phyloP scores from a whole-genome alignment of 2,888 invertebrate species.

The Alviniconcha strummeri region DNA sequence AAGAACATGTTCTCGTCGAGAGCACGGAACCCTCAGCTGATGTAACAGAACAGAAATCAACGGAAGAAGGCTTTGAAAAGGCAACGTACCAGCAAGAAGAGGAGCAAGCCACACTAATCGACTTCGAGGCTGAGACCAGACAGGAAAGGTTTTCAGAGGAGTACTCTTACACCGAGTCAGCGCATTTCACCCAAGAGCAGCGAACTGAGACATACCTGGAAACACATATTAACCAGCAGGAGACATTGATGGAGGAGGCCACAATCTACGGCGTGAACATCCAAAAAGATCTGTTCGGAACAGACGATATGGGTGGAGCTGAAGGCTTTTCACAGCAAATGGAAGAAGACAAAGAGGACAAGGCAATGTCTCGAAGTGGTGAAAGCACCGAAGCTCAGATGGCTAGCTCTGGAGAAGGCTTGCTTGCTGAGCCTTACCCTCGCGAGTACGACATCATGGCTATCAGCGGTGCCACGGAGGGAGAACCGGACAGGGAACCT shows the following conservation, averaged over 20 bases:
- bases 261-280: not conserved
- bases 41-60: not conserved
- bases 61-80: not conserved
- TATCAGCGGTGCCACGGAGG: conserved; percentile 30
- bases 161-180: too few species aligned
- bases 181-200: not conserved
- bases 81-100: not conserved
- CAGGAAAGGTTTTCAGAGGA: too few species aligned
- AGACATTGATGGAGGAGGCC: not conserved
- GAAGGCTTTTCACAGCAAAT: not conserved
- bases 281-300: not conserved
- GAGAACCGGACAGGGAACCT: conserved; percentile 25
- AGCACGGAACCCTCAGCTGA: too few species aligned
- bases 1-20: too few species aligned
- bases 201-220: not conserved
- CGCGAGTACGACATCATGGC: conserved; percentile 34
- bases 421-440: conserved; percentile 17
- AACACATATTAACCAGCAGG: not conserved
- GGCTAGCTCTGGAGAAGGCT: conserved; percentile 23
- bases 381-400: conserved; percentile 24
- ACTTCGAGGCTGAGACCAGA: too few species aligned
- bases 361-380: conserved; percentile 2
- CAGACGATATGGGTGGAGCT: not conserved
- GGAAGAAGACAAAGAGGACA: not conserved
- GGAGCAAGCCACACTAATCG: not conserved